These are phyloP conservation scores for Cerastis leucographa DNA, from an alignment of 2,888 invertebrate species.

Conservation along the genomic window DNA sequence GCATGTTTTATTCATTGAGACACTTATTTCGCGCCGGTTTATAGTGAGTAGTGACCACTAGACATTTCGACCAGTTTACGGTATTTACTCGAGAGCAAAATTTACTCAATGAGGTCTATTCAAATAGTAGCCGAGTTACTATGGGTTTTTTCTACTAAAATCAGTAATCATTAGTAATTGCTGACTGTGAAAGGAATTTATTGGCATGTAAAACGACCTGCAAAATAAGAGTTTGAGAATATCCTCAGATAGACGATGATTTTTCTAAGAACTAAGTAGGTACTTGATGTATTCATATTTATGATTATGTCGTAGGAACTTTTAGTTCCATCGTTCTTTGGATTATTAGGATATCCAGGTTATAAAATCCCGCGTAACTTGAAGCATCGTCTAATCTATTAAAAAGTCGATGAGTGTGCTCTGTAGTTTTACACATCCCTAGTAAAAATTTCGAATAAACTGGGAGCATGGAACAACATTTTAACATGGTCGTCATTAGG, in stretches of 20 bases:
- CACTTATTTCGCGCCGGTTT: constrained; percentile 56
- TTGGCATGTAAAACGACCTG: background rate
- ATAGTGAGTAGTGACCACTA: constrained; percentile 24
- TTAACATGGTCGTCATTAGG: background rate
- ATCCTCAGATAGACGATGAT: background rate
- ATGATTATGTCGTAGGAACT: background rate
- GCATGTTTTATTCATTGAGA: constrained; percentile 83
- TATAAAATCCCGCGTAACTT: background rate
- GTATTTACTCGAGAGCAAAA: constrained; percentile 38
- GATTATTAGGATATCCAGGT: background rate
- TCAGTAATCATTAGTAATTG: background rate
- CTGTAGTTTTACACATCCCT: background rate
- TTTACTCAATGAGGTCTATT: constrained; percentile 20
- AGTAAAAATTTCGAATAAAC: background rate
- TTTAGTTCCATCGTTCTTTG: background rate
- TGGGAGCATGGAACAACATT: background rate
- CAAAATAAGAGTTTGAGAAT: background rate
- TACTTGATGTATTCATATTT: background rate
- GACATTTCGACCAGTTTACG: constrained; percentile 11
- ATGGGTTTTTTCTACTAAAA: background rate
- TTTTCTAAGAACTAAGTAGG: background rate
- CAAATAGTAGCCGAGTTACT: constrained; percentile 1
- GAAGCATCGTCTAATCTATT: background rate
- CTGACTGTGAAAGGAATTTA: background rate
- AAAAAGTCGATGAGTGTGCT: constrained; percentile 10